Conservation (phyloP, 2,113 vertebrate species). For the Ranitomeya variabilis region DNA sequence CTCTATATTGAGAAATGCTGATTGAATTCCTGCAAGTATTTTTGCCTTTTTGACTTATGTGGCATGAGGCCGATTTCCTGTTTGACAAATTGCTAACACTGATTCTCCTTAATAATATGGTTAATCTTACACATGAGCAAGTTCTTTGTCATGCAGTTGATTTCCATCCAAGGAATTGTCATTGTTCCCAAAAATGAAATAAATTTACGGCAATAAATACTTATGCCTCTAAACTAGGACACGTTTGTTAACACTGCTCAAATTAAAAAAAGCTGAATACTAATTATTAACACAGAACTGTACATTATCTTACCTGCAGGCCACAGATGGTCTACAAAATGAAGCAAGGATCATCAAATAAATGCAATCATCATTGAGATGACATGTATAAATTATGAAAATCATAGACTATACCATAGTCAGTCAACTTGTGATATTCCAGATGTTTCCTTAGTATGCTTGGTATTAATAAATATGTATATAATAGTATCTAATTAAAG, state of each 20-base stretch:
- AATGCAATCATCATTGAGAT: conserved; percentile 20
- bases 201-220: conserved; percentile 11
- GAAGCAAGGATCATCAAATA: background rate
- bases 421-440: conserved; percentile 4
- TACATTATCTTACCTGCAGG: conserved; percentile 35
- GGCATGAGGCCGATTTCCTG: background rate
- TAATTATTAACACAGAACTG: conserved; percentile 19
- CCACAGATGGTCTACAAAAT: conserved; percentile 34
- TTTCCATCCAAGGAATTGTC: background rate
- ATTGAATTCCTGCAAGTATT: background rate
- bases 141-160: background rate
- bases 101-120: background rate
- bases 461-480: no score
- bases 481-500: no score
- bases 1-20: background rate
- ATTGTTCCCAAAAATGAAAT: background rate
- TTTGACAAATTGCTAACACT: background rate
- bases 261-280: background rate
- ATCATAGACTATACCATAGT: conserved; percentile 1
- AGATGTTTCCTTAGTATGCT: background rate
- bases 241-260: conserved; percentile 22
- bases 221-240: background rate
- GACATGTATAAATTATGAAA: conserved; percentile 13
- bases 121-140: background rate
- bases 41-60: background rate